Percentiles rank a stretch among this genome's conserved stretches.
Conservation (phyloP, 2,797 vertebrate genomes). For the Acrossocheilus fasciatus region DNA sequence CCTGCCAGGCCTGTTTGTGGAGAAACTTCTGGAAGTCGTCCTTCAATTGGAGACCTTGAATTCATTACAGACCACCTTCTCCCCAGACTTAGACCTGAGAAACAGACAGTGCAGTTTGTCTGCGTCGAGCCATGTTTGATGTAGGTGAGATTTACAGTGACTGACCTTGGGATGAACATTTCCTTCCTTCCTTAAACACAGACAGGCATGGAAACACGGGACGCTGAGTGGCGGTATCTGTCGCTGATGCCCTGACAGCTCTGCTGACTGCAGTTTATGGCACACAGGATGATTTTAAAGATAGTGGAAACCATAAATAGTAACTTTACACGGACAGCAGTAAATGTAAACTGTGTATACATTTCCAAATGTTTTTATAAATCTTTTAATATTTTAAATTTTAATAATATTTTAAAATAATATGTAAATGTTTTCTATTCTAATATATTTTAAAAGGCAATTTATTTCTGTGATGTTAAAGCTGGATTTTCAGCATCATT, state of each 20-base stretch:
- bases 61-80: conserved; percentile 11
- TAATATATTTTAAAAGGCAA: neutral
- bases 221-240: neutral
- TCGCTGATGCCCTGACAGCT: neutral
- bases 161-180: conserved; percentile 35
- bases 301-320: conserved; percentile 5
- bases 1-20: conserved; percentile 40
- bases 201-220: neutral
- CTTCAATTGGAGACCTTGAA: conserved; percentile 11
- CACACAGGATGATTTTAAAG: conserved; percentile 34
- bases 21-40: conserved; percentile 25
- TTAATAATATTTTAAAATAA: neutral
- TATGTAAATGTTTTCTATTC: neutral
- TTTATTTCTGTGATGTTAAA: neutral
- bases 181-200: conserved; percentile 23
- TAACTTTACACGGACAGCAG: conserved; percentile 12
- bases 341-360: neutral
- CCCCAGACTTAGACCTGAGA: conserved; percentile 1
- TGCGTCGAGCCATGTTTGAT: conserved; percentile 22
- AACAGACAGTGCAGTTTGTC: conserved; percentile 30
- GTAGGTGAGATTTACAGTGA: conserved; percentile 45
- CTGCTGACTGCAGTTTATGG: conserved; percentile 38
- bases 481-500: neutral
- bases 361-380: neutral
- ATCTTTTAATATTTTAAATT: neutral